These are phyloP conservation scores for Cardinalis cardinalis DNA, from an alignment of 2,113 vertebrate species.

Conservation along the genomic window DNA sequence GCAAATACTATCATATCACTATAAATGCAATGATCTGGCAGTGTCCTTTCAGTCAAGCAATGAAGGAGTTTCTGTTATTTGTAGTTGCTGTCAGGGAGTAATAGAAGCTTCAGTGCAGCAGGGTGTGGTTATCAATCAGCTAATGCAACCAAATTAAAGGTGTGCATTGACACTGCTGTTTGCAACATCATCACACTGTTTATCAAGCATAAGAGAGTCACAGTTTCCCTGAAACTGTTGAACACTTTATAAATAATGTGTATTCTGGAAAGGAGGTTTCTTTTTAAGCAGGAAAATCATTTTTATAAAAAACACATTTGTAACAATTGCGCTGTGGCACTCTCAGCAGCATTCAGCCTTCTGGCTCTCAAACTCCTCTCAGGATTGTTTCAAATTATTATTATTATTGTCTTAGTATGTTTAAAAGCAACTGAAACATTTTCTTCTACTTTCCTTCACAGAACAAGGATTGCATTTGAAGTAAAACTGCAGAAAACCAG, in stretches of 20 bases:
- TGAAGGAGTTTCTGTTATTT: not conserved
- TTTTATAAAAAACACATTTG: not conserved
- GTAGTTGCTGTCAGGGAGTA: not conserved
- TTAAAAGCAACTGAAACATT: constrained; percentile 52
- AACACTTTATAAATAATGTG: not conserved
- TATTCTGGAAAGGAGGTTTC: not conserved
- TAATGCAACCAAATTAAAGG: constrained; percentile 22
- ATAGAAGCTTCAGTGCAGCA: not conserved
- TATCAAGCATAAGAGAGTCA: constrained; percentile 26
- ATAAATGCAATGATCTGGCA: not conserved
- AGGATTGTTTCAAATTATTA: constrained; percentile 37
- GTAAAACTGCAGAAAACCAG: constrained; percentile 96
- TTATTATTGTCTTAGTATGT: constrained; percentile 19
- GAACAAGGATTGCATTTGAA: constrained; percentile 95
- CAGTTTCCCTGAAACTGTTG: not conserved
- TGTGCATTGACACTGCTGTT: constrained; percentile 6
- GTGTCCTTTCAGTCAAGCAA: not conserved
- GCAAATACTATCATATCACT: not conserved
- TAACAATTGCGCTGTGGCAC: not conserved
- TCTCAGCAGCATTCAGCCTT: constrained; percentile 14
- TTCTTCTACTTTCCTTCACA: constrained; percentile 70
- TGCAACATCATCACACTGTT: constrained; percentile 42
- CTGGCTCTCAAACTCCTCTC: constrained; percentile 26
- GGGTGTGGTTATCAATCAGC: not conserved
- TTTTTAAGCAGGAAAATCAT: not conserved